Base-by-base conservation (phyloP, 2,888 invertebrate species). In the Agonopterix arenella region DNA sequence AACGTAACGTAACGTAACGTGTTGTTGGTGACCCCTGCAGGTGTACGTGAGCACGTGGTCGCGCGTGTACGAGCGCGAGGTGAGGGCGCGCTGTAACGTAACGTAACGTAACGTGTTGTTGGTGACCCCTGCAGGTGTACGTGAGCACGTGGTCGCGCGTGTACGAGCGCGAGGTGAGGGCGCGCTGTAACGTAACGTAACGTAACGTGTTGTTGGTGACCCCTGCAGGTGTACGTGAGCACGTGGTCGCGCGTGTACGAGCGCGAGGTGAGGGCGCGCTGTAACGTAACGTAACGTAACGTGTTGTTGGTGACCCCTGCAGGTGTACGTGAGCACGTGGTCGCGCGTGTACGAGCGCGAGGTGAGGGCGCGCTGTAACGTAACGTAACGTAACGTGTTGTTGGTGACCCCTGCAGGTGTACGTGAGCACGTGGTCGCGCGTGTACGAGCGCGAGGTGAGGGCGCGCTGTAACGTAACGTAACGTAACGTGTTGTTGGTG, bases 361-460 rank as follows among this genome's bases (percentile, higher is more conserved):
- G n/a, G n/a, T n/a, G n/a, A n/a, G n/a, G n/a, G 13, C 13, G 13
- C 2, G 13, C 13, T 13, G 13, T 13, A n/a, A n/a, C n/a, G 13
- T 13, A 2, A 13, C 2, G 13, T 13, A 2, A 13, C 1, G 1
- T 13, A 13, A 13, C 13, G 13, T 13, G 13, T 2, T 13, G 13
- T 2, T 13, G 40, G n/a, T 40, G 16, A 10, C 1, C 10, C 36
- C 4, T 18, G 28, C n/a, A 52, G 49, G 49, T 53, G 44, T 98
- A 98, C 80, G 95, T 94, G 38, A 90, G 91, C 58, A 94, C 95
- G 46, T 91, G 98, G 71, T 93, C 95, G 67, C 96, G 96, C 84
- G 91, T 97, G 52, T 97, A 98, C 80, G 97, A 97, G 72, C 92
- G 96, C 62, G 97, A 96, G n/a, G n/a, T n/a, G n/a, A n/a, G n/a